A percentile compares a stretch with the other conserved stretches of the same genome.
Conservation (phyloP, 2,113 vertebrate genomes). For the Steatornis caripensis region DNA sequence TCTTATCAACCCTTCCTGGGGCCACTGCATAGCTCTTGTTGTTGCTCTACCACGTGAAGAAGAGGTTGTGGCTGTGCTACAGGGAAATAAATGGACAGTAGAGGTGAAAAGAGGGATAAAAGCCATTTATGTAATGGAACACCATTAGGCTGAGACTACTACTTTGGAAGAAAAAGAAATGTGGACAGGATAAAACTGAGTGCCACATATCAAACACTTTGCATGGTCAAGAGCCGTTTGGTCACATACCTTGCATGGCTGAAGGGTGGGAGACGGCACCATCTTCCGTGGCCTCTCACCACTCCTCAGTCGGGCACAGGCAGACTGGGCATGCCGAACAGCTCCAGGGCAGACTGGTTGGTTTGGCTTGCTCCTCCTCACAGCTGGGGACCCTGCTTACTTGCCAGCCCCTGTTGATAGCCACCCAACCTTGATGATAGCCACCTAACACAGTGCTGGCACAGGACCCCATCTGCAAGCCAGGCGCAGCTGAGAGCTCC, state of each 20-base stretch:
- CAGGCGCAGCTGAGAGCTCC: not conserved
- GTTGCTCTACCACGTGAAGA: accelerated
- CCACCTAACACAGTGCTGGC: not conserved
- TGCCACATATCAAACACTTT: not conserved
- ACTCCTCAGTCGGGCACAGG: not conserved
- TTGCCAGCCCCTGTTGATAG: not conserved
- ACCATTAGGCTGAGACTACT: not conserved
- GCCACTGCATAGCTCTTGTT: not conserved
- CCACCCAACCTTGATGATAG: not conserved
- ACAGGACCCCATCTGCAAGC: not conserved
- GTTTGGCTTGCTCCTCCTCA: not conserved
- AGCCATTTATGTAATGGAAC: not conserved
- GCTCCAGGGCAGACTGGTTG: not conserved
- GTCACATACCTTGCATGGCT: no score
- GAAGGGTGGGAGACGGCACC: not conserved
- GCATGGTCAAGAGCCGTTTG: not conserved
- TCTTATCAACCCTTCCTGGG: not conserved
- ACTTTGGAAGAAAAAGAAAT: not conserved
- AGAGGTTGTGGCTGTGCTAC: not conserved
- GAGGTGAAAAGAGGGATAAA: not conserved
- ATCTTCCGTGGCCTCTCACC: not conserved
- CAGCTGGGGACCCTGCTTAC: not conserved
- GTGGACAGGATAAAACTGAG: not conserved
- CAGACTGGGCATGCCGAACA: not conserved
- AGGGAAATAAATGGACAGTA: not conserved